Base-by-base conservation (phyloP, 1,140 invertebrate species). In the Sycophila sp. region DNA sequence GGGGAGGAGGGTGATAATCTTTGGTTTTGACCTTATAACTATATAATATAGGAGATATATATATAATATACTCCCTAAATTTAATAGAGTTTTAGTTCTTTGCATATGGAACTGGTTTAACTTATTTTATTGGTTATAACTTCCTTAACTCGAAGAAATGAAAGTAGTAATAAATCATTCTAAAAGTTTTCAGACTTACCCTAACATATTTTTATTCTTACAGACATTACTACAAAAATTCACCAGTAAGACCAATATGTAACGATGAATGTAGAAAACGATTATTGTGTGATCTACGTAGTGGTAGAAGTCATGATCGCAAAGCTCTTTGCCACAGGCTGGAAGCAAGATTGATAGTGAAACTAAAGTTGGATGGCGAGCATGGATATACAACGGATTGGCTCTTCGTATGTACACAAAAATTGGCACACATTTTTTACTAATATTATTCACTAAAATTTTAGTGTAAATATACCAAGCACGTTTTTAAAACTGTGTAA, bases 221-320 rank as follows among this genome's bases (percentile, higher is more conserved):
- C 64, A 96, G 94, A 78, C 91, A 94, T 80, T 96, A 96, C 81
- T 94, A 94, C 88, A 96, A 96, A 83, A 94, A 94, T 80, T 95
- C 94, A 64, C 92, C 94, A 2, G 92, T 92, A 0, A 88, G 92
- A 51, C 91, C 93, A 15, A 73, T 85, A 0, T 96, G 94, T 81
- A 93, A 95, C 81, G 90, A 91, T 1, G 93, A 93, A 73, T 96
- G 95, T 79, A 92, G 92, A 56, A 95, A 94, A 82, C 88, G 94
- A 6, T 87, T 96, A 73, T 82, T 96, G 2, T 97, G 95, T 81
- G 94, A 96, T 82, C 86, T 95, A 47, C 89, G 93, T 30, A 95
- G 94, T 2, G 95, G 94, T 1, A 88, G 93, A 45, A 95, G 94
- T 24, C 94, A 97, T 76, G 94, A 96, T 81, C 88, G 94, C 1